A percentile compares a stretch with the other conserved stretches of the same genome.
phyloP scores from a whole-genome alignment of 2,797 vertebrate species.

The Spheniscus humboldti region DNA sequence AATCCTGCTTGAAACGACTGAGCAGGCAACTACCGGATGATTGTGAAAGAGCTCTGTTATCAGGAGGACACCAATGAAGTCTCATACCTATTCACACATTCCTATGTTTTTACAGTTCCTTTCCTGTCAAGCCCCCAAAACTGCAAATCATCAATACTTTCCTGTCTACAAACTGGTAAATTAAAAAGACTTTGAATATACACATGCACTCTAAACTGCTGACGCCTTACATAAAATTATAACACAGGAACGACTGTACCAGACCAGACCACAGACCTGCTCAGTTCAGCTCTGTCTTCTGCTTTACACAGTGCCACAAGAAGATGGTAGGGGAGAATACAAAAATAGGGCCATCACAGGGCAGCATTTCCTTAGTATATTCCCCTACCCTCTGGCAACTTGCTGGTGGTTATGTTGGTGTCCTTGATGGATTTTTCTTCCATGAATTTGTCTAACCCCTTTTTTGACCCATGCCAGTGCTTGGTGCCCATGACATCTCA shows the following conservation, averaged over 20 bases:
- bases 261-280: background rate
- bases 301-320: background rate
- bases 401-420: background rate
- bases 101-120: background rate
- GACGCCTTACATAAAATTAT: background rate
- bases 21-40: background rate
- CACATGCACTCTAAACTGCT: accelerated
- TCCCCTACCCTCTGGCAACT: background rate
- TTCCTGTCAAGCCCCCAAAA: background rate
- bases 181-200: background rate
- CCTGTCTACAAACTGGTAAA: background rate
- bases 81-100: background rate
- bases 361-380: background rate
- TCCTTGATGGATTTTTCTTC: background rate
- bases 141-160: background rate
- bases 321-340: background rate
- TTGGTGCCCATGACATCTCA: background rate
- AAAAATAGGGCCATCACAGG: background rate
- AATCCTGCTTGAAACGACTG: background rate
- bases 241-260: background rate
- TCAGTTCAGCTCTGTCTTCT: background rate
- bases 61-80: background rate
- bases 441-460: background rate
- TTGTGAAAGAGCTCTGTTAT: background rate
- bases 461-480: background rate